Percentiles rank a stretch among this genome's conserved stretches.
phyloP scores from a whole-genome alignment of 2,113 vertebrate species.

The Anolis carolinensis region DNA sequence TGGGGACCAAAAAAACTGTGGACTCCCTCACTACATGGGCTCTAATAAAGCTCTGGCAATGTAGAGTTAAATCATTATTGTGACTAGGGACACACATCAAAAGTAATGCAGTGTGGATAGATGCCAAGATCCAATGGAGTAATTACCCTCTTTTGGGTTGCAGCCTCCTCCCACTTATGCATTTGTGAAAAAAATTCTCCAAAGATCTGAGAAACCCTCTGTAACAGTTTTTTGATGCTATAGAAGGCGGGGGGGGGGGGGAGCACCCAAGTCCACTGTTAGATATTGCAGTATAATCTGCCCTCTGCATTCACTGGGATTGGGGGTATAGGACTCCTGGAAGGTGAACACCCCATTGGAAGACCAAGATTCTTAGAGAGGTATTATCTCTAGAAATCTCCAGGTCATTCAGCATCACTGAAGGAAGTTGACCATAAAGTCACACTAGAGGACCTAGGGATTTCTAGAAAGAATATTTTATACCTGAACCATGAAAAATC shows the following conservation, averaged over 20 bases:
- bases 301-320: no score
- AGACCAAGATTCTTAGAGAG: no score
- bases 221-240: neutral
- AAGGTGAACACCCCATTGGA: no score
- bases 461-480: no score
- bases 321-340: no score
- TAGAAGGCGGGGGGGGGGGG: neutral
- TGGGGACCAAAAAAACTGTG: conserved; percentile 62
- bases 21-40: conserved; percentile 34
- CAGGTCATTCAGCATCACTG: no score
- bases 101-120: neutral
- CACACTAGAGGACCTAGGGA: no score
- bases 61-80: neutral
- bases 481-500: no score
- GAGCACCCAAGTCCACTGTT: no score
- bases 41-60: neutral
- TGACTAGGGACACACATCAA: neutral
- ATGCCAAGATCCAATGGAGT: neutral
- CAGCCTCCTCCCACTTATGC: neutral
- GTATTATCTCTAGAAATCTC: no score
- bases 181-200: neutral
- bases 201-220: neutral
- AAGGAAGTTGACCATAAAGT: no score
- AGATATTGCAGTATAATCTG: no score
- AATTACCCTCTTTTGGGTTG: neutral